Percentiles rank a stretch among this genome's conserved stretches.
phyloP scores from a whole-genome alignment of 2,113 vertebrate species.

The Grammomys dolichurus region DNA sequence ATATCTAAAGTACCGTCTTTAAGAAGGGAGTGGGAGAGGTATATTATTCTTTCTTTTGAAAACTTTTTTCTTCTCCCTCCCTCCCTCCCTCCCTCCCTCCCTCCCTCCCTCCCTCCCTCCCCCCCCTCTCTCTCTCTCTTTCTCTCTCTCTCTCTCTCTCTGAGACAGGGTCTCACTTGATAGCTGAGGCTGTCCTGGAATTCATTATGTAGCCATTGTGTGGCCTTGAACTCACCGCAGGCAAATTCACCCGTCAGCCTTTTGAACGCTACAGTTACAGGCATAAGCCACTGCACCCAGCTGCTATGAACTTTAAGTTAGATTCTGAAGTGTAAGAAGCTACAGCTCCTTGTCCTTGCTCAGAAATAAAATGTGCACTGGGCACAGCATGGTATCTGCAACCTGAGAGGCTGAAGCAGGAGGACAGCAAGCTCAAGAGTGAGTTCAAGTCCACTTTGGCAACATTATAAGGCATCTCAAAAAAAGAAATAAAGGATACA shows the following conservation, averaged over 20 bases:
- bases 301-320: background rate
- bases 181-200: background rate
- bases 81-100: too few relatives aligned
- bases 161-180: background rate
- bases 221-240: background rate
- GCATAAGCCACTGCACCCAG: background rate
- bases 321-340: background rate
- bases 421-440: background rate
- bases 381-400: too few relatives aligned
- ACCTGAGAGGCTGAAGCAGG: background rate
- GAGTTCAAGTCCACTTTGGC: background rate
- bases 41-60: background rate
- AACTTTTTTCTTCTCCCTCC: background rate
- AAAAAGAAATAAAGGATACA: background rate
- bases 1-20: slow-evolving; percentile 11
- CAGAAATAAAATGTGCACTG: background rate
- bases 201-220: background rate
- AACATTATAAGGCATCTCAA: background rate
- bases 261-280: background rate
- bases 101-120: too few relatives aligned
- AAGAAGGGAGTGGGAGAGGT: background rate
- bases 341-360: background rate
- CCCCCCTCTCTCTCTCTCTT: too few relatives aligned
- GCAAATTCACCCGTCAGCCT: background rate
- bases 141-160: background rate